A percentile compares a stretch with the other conserved stretches of the same genome.
Conservation (phyloP, 2,113 vertebrate species). For the Ovibos moschatus region DNA sequence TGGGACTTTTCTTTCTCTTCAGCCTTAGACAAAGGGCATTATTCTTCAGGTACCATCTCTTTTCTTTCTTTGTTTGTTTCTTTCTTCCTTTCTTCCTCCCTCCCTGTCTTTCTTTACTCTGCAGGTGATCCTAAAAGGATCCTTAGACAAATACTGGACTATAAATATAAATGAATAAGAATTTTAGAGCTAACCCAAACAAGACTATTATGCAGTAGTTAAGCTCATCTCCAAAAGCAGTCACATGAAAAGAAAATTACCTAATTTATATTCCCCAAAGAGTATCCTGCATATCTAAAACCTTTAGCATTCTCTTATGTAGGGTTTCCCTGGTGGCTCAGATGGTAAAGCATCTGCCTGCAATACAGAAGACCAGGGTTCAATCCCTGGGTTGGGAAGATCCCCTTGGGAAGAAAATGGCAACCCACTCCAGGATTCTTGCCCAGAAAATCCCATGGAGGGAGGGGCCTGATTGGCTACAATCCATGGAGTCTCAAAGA, state of each 20-base stretch:
- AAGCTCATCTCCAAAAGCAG: background rate
- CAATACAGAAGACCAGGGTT: background rate
- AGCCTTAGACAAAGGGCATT: background rate
- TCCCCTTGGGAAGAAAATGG: background rate
- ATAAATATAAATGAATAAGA: background rate
- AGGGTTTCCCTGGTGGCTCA: background rate
- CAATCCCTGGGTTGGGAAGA: background rate
- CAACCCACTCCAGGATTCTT: background rate
- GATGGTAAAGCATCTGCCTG: background rate
- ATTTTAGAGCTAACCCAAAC: background rate
- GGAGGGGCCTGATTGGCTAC: background rate
- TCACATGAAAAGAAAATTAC: background rate
- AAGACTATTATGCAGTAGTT: background rate
- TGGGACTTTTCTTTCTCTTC: background rate
- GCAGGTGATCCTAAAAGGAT: background rate
- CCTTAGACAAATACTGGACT: background rate
- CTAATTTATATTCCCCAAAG: background rate
- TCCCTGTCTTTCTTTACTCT: no score
- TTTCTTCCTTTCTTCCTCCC: background rate
- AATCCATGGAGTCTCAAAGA: background rate
- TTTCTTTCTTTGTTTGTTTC: background rate
- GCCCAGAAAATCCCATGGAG: background rate
- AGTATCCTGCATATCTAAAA: background rate
- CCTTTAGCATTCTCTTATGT: background rate
- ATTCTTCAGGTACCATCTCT: background rate